Conservation (phyloP, 2,113 vertebrate species). For the Strix aluco region DNA sequence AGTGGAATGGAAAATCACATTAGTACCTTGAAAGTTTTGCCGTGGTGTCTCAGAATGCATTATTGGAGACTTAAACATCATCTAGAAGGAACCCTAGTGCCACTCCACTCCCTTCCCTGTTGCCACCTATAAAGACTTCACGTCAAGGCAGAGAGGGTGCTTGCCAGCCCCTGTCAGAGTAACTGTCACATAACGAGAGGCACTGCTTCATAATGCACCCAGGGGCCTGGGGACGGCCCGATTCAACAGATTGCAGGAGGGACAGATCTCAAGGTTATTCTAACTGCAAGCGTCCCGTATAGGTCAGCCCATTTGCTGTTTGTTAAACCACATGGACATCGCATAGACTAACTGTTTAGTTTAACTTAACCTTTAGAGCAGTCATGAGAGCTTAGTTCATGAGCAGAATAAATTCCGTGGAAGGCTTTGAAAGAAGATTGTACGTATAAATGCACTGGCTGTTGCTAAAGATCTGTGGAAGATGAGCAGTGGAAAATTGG, state of each 20-base stretch:
- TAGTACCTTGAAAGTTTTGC: background rate
- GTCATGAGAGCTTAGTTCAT: background rate
- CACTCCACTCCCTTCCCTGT: background rate
- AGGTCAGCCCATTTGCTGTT: background rate
- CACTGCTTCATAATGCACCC: background rate
- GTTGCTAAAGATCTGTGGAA: background rate
- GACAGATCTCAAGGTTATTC: background rate
- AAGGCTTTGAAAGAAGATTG: background rate
- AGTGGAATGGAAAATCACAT: background rate
- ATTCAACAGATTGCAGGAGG: background rate
- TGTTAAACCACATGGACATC: background rate
- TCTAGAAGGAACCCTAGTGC: background rate
- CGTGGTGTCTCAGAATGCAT: background rate
- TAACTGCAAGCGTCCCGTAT: background rate
- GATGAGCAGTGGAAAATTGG: slow-evolving; percentile 28
- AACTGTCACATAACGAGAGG: background rate
- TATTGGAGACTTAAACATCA: background rate
- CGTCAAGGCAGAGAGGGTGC: background rate
- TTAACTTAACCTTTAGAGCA: slow-evolving; percentile 23
- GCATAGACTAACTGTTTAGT: background rate
- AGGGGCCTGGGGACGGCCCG: background rate
- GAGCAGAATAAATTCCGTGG: background rate
- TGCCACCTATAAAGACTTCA: background rate
- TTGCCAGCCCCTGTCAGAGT: background rate
- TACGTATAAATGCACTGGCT: background rate